Conservation (phyloP, 2,797 vertebrate species). For the Pipistrellus pygmaeus region DNA sequence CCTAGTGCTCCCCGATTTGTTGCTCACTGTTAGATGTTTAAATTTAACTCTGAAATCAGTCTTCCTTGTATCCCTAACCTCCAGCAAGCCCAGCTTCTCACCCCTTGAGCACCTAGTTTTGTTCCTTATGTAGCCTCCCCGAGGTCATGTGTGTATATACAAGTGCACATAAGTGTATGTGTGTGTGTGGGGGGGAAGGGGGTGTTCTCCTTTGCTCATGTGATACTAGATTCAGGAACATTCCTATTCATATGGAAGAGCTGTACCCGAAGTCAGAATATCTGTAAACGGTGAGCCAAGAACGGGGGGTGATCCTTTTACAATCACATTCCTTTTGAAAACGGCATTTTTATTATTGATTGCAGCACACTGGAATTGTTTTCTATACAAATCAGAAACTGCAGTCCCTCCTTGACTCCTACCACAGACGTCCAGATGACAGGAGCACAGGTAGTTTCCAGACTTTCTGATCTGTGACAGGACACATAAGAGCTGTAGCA, state of each 20-base stretch:
- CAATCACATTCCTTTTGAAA: slow-evolving; percentile 45
- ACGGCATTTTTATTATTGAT: background rate
- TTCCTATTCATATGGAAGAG: background rate
- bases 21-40: background rate
- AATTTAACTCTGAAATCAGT: background rate
- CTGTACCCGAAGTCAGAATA: background rate
- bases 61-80: background rate
- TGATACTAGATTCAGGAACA: background rate
- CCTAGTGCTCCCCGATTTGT: background rate
- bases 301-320: background rate
- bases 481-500: background rate
- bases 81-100: background rate
- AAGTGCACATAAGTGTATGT: background rate
- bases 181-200: too few relatives aligned
- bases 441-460: background rate
- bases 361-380: slow-evolving; percentile 22
- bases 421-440: background rate
- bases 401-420: background rate
- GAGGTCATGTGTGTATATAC: background rate
- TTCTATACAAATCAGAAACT: slow-evolving; percentile 2
- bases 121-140: background rate
- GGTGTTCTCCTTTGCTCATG: background rate
- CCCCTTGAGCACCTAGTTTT: background rate
- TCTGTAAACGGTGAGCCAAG: slow-evolving; percentile 32
- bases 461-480: background rate